Conservation (phyloP, 2,888 invertebrate species). For the Balanococcus diminutus region DNA sequence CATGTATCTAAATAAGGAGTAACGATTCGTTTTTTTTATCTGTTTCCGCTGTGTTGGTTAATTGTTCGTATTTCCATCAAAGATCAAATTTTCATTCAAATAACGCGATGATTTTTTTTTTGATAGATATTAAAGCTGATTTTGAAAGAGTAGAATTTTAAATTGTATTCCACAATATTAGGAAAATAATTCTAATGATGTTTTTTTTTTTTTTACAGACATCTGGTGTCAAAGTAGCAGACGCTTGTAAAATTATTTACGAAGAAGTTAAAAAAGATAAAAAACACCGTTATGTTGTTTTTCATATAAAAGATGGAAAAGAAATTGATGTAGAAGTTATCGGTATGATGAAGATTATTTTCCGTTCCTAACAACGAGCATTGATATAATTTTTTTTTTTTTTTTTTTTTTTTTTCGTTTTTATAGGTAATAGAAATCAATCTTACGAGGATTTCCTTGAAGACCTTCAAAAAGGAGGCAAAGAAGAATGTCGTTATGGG, state of each 20-base stretch:
- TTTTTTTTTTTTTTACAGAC: conserved; percentile 66
- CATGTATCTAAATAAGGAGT: neutral
- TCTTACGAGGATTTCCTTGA: conserved; percentile 93
- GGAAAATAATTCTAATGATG: neutral
- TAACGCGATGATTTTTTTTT: neutral
- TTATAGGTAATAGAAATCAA: conserved; percentile 78
- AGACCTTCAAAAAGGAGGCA: conserved; percentile 88
- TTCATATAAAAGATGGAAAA: conserved; percentile 93
- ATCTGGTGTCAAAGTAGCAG: conserved; percentile 95
- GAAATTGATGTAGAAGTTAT: conserved; percentile 94
- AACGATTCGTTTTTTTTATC: neutral
- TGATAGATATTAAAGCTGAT: neutral
- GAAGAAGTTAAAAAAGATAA: conserved; percentile 98
- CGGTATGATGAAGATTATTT: conserved; percentile 63
- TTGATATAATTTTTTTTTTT: neutral
- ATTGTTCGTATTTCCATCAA: neutral
- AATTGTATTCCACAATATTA: no score
- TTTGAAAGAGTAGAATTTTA: neutral
- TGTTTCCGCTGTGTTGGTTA: neutral
- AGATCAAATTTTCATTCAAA: neutral
- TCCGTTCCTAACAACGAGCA: neutral
- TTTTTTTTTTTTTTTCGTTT: neutral
- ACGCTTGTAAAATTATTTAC: conserved; percentile 92
- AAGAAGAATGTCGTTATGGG: conserved; percentile 97
- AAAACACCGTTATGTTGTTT: conserved; percentile 95